phyloP scores from a whole-genome alignment of 2,797 vertebrate species.

The Sorex maritimensis region DNA sequence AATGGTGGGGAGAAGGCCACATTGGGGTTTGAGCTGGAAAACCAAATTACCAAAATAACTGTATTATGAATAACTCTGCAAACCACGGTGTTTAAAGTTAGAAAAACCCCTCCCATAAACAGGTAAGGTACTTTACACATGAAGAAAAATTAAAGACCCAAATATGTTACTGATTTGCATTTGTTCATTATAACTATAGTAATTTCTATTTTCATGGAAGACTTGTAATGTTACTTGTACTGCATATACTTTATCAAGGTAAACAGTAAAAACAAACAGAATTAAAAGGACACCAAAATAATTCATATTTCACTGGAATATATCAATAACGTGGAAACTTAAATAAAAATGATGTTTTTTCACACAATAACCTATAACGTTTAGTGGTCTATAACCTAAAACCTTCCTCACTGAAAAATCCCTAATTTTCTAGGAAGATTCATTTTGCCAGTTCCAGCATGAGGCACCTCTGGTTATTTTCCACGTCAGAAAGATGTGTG shows the following conservation, averaged over 20 bases:
- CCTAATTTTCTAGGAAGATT: constrained; percentile 37
- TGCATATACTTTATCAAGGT: constrained; percentile 38
- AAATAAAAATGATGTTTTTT: background rate
- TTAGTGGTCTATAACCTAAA: background rate
- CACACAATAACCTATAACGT: background rate
- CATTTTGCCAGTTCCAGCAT: background rate
- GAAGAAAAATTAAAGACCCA: too few relatives aligned
- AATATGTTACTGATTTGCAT: too few relatives aligned
- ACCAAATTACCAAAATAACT: too few relatives aligned
- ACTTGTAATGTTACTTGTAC: background rate
- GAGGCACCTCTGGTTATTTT: background rate
- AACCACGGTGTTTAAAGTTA: too few relatives aligned
- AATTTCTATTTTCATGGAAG: background rate
- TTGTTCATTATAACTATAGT: too few relatives aligned
- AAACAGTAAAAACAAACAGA: constrained; percentile 40
- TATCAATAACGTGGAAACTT: background rate
- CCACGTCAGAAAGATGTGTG: background rate
- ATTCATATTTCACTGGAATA: constrained; percentile 45
- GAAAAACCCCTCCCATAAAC: too few relatives aligned
- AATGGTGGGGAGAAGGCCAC: too few relatives aligned
- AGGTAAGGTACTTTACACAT: too few relatives aligned
- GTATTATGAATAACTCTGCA: too few relatives aligned
- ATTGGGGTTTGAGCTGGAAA: too few relatives aligned
- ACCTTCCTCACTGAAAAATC: constrained; percentile 41
- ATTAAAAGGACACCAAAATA: background rate